Percentiles rank a stretch among this genome's conserved stretches.
Evolutionary conservation across 2,113 vertebrate species (phyloP).

Genomic region (Mesocricetus auratus): DNA sequence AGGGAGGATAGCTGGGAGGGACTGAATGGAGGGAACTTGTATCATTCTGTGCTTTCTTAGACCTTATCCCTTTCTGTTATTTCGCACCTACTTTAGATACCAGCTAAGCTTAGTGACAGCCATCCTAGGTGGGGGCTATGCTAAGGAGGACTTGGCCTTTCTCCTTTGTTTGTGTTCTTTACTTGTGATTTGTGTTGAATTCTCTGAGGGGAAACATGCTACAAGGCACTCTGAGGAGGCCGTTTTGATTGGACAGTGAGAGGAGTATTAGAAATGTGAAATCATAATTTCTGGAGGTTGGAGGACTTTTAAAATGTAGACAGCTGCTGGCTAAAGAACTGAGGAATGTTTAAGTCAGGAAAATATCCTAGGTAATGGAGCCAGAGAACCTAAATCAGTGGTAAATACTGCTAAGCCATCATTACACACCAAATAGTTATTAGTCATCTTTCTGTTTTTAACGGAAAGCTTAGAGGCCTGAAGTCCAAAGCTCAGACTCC

Average conservation of each 20-base stretch:
- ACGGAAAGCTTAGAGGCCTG: conserved; percentile 79
- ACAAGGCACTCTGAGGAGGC: conserved; percentile 77
- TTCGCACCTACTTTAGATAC: conserved; percentile 18
- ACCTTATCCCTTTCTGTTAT: background rate
- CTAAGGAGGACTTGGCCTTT: conserved; percentile 8
- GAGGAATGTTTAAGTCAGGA: conserved; percentile 86
- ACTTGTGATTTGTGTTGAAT: conserved; percentile 44
- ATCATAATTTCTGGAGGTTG: conserved; percentile 87
- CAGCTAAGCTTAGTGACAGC: background rate
- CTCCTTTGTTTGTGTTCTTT: conserved; percentile 60
- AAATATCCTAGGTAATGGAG: conserved; percentile 87
- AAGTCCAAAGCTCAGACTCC: conserved; percentile 82
- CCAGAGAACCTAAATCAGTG: conserved; percentile 85
- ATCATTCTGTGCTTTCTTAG: background rate
- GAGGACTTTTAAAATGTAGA: conserved; percentile 83
- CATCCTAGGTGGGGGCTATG: background rate
- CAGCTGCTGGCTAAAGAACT: conserved; percentile 89
- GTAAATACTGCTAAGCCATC: conserved; percentile 90
- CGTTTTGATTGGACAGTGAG: conserved; percentile 81
- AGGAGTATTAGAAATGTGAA: conserved; percentile 88
- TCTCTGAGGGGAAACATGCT: conserved; percentile 66
- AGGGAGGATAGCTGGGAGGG: background rate
- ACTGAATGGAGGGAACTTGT: background rate
- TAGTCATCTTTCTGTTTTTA: conserved; percentile 87
- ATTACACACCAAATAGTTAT: conserved; percentile 88